A percentile compares a stretch with the other conserved stretches of the same genome.
Evolutionary conservation across 2,113 vertebrate species (phyloP).

Genomic region (Synchiropus splendidus): DNA sequence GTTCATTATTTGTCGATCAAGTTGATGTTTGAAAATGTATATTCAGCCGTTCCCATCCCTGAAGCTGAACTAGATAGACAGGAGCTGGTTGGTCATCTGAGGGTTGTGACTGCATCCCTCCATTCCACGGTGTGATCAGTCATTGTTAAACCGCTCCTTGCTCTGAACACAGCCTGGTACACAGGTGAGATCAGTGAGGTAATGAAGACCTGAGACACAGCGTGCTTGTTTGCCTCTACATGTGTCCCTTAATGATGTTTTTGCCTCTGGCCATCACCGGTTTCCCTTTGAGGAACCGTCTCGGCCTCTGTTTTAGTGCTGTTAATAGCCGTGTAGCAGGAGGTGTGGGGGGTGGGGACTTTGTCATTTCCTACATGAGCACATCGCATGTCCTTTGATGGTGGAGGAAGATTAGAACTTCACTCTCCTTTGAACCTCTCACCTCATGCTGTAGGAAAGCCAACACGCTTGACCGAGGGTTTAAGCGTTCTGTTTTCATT

Average conservation of each 20-base stretch:
- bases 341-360: slow-evolving; percentile 16
- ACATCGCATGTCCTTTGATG: slow-evolving; percentile 45
- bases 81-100: slow-evolving; percentile 31
- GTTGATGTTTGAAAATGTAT: no score
- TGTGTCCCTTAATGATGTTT: slow-evolving; percentile 34
- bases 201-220: slow-evolving; percentile 43
- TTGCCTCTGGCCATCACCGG: slow-evolving; percentile 27
- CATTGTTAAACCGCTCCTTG: no score
- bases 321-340: slow-evolving; percentile 38
- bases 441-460: neutral
- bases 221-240: slow-evolving; percentile 5
- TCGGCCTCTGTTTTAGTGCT: slow-evolving; percentile 53
- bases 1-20: no score
- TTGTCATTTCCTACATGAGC: slow-evolving; percentile 56
- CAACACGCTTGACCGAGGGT: neutral
- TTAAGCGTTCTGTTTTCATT: no score
- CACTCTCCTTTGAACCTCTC: slow-evolving; percentile 49
- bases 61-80: no score
- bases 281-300: slow-evolving; percentile 51
- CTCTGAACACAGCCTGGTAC: neutral
- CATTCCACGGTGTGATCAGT: neutral
- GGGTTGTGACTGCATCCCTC: slow-evolving; percentile 12
- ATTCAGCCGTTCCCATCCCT: no score
- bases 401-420: slow-evolving; percentile 44
- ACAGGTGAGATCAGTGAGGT: slow-evolving; percentile 44